These are phyloP conservation scores for Eriosoma lanigerum DNA, from an alignment of 1,140 invertebrate genomes.

Conservation along the genomic window DNA sequence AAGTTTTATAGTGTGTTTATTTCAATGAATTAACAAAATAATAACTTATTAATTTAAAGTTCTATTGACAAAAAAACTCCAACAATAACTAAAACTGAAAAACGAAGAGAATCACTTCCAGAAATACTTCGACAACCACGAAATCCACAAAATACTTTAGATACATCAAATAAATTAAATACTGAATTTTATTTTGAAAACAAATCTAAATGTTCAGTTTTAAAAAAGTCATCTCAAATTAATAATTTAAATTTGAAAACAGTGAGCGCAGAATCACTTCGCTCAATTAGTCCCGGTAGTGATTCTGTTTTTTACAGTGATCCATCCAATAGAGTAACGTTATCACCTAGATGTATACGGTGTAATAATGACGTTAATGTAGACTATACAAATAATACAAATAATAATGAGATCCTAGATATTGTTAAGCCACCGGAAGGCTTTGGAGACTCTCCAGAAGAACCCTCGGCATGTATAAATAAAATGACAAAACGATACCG, in stretches of 20 bases:
- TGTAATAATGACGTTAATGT: constrained; percentile 33
- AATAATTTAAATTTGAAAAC: constrained; percentile 65
- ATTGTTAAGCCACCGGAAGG: constrained; percentile 83
- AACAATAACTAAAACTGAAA: constrained; percentile 9
- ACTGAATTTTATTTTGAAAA: constrained; percentile 4
- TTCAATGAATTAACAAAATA: background rate
- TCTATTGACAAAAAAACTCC: constrained; percentile 22
- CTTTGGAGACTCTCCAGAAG: constrained; percentile 77
- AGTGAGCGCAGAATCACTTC: constrained; percentile 78
- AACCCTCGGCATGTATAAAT: constrained; percentile 67
- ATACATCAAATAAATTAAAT: background rate
- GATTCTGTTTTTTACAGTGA: constrained; percentile 87
- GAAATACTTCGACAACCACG: constrained; percentile 15
- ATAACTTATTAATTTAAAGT: background rate
- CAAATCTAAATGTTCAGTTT: background rate
- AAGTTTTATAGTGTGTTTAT: background rate
- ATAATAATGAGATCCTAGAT: constrained; percentile 60
- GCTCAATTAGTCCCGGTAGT: constrained; percentile 81
- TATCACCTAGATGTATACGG: constrained; percentile 14
- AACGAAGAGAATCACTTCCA: constrained; percentile 41
- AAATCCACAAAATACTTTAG: background rate
- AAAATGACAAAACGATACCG: constrained; percentile 79
- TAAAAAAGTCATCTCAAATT: background rate
- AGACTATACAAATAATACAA: constrained; percentile 2
- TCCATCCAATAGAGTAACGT: constrained; percentile 49